These are phyloP conservation scores for Ceraclea dissimilis DNA, from an alignment of 2,888 invertebrate genomes.

Conservation along the genomic window DNA sequence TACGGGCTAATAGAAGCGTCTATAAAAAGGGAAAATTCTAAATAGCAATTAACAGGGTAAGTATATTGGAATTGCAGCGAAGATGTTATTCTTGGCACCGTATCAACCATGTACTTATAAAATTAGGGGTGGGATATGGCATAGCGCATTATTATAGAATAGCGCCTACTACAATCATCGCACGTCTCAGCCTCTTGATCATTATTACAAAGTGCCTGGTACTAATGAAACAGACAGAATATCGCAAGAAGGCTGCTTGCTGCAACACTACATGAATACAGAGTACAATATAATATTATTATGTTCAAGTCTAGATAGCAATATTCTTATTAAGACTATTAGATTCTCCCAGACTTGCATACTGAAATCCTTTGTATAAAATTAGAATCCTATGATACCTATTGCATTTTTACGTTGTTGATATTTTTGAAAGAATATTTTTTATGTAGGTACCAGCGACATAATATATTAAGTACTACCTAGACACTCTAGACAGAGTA, in stretches of 20 bases:
- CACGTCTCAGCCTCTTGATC: not conserved
- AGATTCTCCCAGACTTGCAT: not conserved
- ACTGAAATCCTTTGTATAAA: conserved; percentile 9
- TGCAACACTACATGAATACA: not conserved
- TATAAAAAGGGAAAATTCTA: too few species aligned
- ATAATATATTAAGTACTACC: too few species aligned
- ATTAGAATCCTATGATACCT: too few species aligned
- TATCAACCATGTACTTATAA: not conserved
- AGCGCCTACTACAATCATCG: not conserved
- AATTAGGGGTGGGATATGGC: not conserved
- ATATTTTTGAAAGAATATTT: too few species aligned
- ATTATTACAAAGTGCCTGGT: not conserved
- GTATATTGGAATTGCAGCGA: not conserved
- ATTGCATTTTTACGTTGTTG: too few species aligned
- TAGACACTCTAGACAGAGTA: too few species aligned
- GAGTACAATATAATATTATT: not conserved
- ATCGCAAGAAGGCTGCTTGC: not conserved
- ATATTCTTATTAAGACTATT: too few species aligned
- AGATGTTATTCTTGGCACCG: not conserved
- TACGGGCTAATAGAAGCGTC: too few species aligned
- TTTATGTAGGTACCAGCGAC: too few species aligned
- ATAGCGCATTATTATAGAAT: not conserved
- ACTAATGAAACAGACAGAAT: not conserved
- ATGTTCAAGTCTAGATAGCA: too few species aligned
- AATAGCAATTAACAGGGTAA: too few species aligned